These are phyloP conservation scores for Pogona vitticeps DNA, from an alignment of 2,113 vertebrate species.

Conservation along the genomic window DNA sequence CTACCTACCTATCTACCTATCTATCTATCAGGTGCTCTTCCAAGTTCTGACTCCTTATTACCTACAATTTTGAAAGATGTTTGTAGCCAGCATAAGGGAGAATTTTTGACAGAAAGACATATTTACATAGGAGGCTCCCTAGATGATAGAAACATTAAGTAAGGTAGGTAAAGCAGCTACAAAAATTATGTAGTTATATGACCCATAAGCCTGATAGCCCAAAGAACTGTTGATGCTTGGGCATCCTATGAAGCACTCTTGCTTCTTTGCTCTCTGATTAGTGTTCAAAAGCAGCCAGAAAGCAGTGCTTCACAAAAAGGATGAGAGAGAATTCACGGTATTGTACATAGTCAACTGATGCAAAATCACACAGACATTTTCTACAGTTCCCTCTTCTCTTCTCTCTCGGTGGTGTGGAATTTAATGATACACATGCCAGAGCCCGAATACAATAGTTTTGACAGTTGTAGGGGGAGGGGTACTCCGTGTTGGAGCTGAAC, in stretches of 20 bases:
- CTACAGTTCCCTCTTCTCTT: conserved; percentile 2
- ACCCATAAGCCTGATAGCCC: neutral
- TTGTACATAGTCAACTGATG: rapidly evolving
- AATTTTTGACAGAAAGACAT: neutral
- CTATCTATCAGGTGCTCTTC: too few relatives aligned
- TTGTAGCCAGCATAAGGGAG: neutral
- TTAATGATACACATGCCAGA: conserved; percentile 11
- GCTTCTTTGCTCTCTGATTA: neutral
- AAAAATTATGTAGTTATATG: neutral
- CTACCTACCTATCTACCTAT: too few relatives aligned
- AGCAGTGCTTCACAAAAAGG: neutral
- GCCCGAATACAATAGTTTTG: conserved; percentile 46
- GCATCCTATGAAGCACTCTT: neutral
- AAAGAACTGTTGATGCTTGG: neutral
- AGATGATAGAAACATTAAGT: neutral
- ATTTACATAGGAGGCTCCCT: neutral
- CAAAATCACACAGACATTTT: neutral
- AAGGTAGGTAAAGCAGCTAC: neutral
- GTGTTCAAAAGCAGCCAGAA: conserved; percentile 18
- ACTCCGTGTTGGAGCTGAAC: conserved; percentile 13
- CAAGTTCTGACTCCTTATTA: neutral
- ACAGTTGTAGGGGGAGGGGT: conserved; percentile 41
- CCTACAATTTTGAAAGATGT: neutral
- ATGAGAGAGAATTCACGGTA: neutral
- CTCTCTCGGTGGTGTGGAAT: conserved; percentile 20